Evolutionary conservation across 2,888 invertebrate species (phyloP), one percentile per base, ranked within the genome.

Genomic region (Drosophila meridiana): DNA sequence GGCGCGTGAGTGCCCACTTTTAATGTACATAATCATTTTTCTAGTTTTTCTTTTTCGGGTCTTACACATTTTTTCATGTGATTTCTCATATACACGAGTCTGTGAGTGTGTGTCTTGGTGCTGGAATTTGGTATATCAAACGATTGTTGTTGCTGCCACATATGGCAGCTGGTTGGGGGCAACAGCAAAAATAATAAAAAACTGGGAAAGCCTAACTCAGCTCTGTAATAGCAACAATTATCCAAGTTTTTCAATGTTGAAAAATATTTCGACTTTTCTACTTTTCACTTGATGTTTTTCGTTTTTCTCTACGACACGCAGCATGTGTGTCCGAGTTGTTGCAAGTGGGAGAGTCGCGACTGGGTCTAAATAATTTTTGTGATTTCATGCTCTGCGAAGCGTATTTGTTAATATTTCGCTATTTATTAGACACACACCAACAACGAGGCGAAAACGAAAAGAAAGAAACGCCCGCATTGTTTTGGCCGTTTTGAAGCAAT

Each of bases 371-470:
- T 69, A 81, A 79, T 73, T 84, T 78, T 83, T 78, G 83, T 87
- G 89, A 89, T 89, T 91, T 89, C 91, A 89, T 81, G 89, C 91
- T 91, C 75, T 61, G 65, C 78, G 80, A 80, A 91, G 89, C 89
- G 74, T 78, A 85, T 82, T 90, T 82, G 76, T 85, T 85, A 89
- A 89, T 89, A 91, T 89, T 85, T 87, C 73, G 77, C 78, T 78
- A 80, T 83, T 89, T 89, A 91, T 84, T 88, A 52, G 50, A 82
- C 88, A 77, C 69, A 82, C 66, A 56, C 57, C 59, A 59, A 42
- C 32, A 59, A 42, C 28, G 48, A 53, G 62, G 50, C 36, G 62
- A 68, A 50, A 50, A 69, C 43, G 2, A 42, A 14, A 14, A 34
- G 34, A 76, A 50, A 55, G 64, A 65, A 63, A 78, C 79, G 67